Evolutionary conservation across 1,140 invertebrate species (phyloP).

Genomic region (Physella acuta): DNA sequence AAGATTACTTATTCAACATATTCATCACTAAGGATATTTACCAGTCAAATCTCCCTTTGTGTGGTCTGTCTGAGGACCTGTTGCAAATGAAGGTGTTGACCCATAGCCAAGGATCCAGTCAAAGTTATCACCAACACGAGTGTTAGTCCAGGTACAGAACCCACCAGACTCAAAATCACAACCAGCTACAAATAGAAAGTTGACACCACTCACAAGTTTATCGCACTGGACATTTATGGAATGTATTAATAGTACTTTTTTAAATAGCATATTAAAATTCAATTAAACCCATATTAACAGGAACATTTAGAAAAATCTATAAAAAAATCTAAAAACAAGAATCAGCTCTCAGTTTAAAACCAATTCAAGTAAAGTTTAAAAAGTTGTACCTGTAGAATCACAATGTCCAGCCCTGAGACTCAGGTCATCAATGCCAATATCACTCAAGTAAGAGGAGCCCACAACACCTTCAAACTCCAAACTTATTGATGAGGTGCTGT

Average conservation of each 20-base stretch:
- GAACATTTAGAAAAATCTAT: too few species aligned
- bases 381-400: slow-evolving; percentile 20
- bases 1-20: too few species aligned
- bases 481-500: not conserved
- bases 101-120: slow-evolving; percentile 45
- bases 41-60: slow-evolving; percentile 37
- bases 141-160: slow-evolving; percentile 47
- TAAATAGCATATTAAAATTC: too few species aligned
- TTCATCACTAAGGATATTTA: too few species aligned
- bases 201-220: not conserved
- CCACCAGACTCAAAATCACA: slow-evolving; percentile 47
- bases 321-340: too few species aligned
- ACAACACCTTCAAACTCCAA: slow-evolving; percentile 42
- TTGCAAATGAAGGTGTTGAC: slow-evolving; percentile 32
- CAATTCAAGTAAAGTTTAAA: too few species aligned
- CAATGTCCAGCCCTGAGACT: slow-evolving; percentile 37
- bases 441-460: slow-evolving; percentile 36
- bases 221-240: not conserved
- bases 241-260: too few species aligned
- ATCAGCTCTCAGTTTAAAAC: too few species aligned
- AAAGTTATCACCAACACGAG: slow-evolving; percentile 42
- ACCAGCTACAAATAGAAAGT: slow-evolving; percentile 35
- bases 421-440: slow-evolving; percentile 56
- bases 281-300: too few species aligned
- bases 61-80: slow-evolving; percentile 48